Evolutionary conservation across 2,888 invertebrate genomes (phyloP).

Genomic region (Papilio elwesi): DNA sequence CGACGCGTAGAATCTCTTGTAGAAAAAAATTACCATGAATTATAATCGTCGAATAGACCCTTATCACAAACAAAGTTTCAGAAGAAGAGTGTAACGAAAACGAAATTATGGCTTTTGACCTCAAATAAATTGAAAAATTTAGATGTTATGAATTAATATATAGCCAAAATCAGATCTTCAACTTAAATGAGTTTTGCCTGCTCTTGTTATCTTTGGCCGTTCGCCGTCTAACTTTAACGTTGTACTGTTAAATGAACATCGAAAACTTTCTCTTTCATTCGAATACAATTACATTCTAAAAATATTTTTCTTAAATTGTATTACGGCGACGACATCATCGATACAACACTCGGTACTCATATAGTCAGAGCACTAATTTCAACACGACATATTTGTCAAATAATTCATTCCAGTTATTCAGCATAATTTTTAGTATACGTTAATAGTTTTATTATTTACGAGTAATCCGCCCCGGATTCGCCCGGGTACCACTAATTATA

Average conservation of each 20-base stretch:
- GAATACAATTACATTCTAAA: background rate
- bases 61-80: background rate
- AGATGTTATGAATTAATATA: conserved; percentile 14
- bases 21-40: background rate
- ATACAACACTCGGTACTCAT: background rate
- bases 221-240: conserved; percentile 25
- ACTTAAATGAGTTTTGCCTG: conserved; percentile 25
- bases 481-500: too few species aligned
- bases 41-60: background rate
- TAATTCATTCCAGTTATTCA: too few species aligned
- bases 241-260: conserved; percentile 20
- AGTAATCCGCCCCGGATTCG: too few species aligned
- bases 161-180: conserved; percentile 18
- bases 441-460: too few species aligned
- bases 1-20: background rate
- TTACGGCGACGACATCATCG: background rate
- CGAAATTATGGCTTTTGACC: background rate
- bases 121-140: conserved; percentile 15
- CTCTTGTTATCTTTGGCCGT: conserved; percentile 22
- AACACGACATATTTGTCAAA: too few species aligned
- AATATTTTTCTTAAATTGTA: background rate
- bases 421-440: too few species aligned
- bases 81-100: background rate
- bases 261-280: conserved; percentile 15
- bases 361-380: too few species aligned